Evolutionary conservation across 2,113 vertebrate species (phyloP).

Genomic region (Heterochromis multidens): DNA sequence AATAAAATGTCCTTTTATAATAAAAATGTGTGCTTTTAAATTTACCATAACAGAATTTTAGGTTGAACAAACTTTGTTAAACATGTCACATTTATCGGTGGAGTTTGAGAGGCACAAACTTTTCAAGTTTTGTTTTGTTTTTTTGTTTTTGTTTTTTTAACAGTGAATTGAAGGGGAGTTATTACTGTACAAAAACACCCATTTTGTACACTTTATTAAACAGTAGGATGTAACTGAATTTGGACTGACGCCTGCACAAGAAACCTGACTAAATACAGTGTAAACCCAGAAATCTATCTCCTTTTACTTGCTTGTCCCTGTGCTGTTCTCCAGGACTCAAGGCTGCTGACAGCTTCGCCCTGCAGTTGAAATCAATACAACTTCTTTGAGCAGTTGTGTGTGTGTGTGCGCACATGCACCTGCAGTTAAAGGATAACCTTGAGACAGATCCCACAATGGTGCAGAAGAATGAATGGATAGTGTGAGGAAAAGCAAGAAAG

Average conservation of each 20-base stretch:
- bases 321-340: constrained; percentile 46
- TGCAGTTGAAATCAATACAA: constrained; percentile 66
- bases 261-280: constrained; percentile 7
- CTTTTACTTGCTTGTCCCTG: constrained; percentile 33
- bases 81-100: too few species aligned
- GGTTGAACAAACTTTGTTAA: too few species aligned
- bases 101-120: background rate
- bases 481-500: background rate
- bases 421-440: constrained; percentile 52
- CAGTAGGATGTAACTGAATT: background rate
- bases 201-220: background rate
- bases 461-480: constrained; percentile 11
- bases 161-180: background rate
- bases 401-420: too few species aligned
- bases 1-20: too few species aligned
- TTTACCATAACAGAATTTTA: background rate
- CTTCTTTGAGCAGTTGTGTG: constrained; percentile 59
- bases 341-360: constrained; percentile 57
- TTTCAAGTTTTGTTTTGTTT: background rate
- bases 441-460: constrained; percentile 32
- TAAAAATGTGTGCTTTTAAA: background rate
- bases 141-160: background rate
- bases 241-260: background rate
- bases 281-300: constrained; percentile 27
- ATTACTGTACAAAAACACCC: background rate